Evolutionary conservation across 2,113 vertebrate genomes (phyloP).

Genomic region (Agapornis roseicollis): DNA sequence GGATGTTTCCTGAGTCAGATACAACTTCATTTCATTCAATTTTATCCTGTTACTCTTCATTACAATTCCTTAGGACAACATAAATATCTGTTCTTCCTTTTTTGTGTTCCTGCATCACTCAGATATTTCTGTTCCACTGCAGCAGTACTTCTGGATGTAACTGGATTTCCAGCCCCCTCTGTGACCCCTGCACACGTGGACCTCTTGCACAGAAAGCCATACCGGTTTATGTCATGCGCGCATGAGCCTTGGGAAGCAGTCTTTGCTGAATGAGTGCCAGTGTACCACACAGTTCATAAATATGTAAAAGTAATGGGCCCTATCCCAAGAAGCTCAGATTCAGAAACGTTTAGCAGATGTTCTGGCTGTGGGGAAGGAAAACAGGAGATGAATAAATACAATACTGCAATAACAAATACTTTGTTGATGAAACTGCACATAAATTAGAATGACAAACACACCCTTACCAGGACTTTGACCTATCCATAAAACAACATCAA

Average conservation of each 20-base stretch:
- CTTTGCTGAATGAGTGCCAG: constrained; percentile 56
- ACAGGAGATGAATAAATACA: constrained; percentile 55
- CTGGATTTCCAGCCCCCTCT: not conserved
- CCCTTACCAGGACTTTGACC: constrained; percentile 37
- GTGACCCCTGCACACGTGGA: constrained; percentile 43
- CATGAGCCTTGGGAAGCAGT: not conserved
- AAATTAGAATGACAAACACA: constrained; percentile 41
- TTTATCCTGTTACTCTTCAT: not conserved
- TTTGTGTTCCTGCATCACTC: not conserved
- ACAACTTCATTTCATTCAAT: not conserved
- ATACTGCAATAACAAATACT: constrained; percentile 52
- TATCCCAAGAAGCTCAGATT: constrained; percentile 44
- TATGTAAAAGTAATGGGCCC: constrained; percentile 45
- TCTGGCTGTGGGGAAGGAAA: constrained; percentile 56
- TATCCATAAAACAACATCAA: not conserved
- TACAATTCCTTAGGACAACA: not conserved
- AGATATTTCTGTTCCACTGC: not conserved
- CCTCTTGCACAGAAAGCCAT: not conserved
- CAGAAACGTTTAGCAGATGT: constrained; percentile 65
- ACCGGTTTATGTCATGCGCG: not conserved
- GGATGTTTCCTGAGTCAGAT: not conserved
- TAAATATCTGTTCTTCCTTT: not conserved
- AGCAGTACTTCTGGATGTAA: not conserved
- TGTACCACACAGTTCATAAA: constrained; percentile 64
- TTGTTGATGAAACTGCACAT: constrained; percentile 47